Evolutionary conservation across 2,113 vertebrate genomes (phyloP).

Genomic region (Xiphophorus maculatus): DNA sequence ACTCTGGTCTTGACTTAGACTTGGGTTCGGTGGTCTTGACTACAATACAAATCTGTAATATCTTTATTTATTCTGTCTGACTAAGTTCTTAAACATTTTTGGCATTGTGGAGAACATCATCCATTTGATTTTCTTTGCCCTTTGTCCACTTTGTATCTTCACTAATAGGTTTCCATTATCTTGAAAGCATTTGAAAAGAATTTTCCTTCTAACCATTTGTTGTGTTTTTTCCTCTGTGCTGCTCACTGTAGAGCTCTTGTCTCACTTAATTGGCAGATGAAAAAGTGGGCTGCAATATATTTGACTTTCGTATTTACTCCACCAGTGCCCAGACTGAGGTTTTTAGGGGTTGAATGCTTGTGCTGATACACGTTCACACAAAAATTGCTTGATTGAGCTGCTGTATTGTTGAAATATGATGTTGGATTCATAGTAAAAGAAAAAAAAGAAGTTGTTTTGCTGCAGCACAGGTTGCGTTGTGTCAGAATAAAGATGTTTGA

Average conservation of each 20-base stretch:
- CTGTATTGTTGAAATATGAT: neutral
- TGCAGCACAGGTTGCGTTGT: neutral
- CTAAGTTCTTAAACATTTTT: neutral
- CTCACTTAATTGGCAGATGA: neutral
- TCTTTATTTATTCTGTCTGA: neutral
- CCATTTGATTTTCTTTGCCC: neutral
- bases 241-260: neutral
- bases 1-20: too few relatives aligned
- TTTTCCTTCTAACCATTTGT: conserved; percentile 17
- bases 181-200: conserved; percentile 15
- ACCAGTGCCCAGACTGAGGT: neutral
- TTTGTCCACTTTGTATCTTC: conserved; percentile 36
- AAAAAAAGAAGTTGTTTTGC: neutral
- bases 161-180: conserved; percentile 53
- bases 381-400: too few relatives aligned
- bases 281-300: neutral
- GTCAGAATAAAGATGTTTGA: neutral
- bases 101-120: neutral
- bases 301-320: neutral
- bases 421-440: neutral
- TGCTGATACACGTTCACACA: too few relatives aligned
- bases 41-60: neutral
- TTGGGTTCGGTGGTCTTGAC: too few relatives aligned
- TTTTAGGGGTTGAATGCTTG: neutral
- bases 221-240: conserved; percentile 6